phyloP scores from a whole-genome alignment of 2,113 vertebrate species.

The Dolichotis patagonum region DNA sequence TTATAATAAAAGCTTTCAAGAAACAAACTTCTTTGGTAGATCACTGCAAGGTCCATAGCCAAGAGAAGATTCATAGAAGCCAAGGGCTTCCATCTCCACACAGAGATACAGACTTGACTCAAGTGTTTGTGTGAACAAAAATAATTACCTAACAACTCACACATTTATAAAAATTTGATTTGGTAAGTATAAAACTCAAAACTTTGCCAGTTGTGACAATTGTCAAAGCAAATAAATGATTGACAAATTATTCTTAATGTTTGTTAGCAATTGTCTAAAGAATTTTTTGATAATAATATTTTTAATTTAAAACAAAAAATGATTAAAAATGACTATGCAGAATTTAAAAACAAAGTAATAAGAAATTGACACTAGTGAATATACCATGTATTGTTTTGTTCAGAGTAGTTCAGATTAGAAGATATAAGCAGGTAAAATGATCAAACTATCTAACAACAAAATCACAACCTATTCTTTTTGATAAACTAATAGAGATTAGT shows the following conservation, averaged over 20 bases:
- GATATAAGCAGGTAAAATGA: no score
- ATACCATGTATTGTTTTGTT: no score
- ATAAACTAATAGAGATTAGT: no score
- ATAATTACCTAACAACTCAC: neutral
- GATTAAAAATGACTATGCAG: no score
- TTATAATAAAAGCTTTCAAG: neutral
- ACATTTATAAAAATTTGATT: neutral
- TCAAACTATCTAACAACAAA: no score
- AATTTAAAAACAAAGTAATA: no score
- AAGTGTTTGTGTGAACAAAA: neutral
- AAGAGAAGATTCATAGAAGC: neutral
- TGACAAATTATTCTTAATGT: neutral
- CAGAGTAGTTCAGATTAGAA: no score
- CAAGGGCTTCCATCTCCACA: rapidly evolving
- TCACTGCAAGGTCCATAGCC: neutral
- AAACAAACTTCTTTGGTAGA: neutral
- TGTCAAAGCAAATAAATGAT: neutral
- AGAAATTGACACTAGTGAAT: no score
- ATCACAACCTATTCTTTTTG: no score
- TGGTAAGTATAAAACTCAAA: neutral
- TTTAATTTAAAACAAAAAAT: no score
- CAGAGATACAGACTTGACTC: neutral
- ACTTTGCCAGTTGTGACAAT: neutral
- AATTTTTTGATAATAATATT: no score
- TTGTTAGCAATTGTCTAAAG: neutral